Percentiles rank a stretch among this genome's conserved stretches.
Evolutionary conservation across 2,113 vertebrate genomes (phyloP).

Genomic region (Austrofundulus limnaeus): DNA sequence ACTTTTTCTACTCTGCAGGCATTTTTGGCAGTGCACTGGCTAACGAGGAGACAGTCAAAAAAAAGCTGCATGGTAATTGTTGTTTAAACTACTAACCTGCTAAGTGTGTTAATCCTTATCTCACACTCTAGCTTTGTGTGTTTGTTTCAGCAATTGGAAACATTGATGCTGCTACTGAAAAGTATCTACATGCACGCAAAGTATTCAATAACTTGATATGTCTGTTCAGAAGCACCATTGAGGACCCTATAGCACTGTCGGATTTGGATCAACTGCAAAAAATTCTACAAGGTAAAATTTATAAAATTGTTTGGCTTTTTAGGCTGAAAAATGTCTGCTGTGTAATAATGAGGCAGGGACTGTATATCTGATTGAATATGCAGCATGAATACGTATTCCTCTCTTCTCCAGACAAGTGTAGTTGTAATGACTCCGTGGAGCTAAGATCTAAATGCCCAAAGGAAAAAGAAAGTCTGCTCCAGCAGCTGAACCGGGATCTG

Average conservation of each 20-base stretch:
- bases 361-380: neutral
- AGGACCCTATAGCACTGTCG: slow-evolving; percentile 7
- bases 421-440: neutral
- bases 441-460: slow-evolving; percentile 13
- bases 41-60: slow-evolving; percentile 4
- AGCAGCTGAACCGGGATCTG: slow-evolving; percentile 35
- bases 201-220: slow-evolving; percentile 13
- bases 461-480: slow-evolving; percentile 4
- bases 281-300: slow-evolving; percentile 38
- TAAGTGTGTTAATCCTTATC: neutral
- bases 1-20: slow-evolving; percentile 30
- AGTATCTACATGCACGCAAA: slow-evolving; percentile 32
- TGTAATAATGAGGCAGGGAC: neutral
- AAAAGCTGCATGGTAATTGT: slow-evolving; percentile 54
- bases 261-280: slow-evolving; percentile 38
- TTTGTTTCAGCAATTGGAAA: slow-evolving; percentile 28
- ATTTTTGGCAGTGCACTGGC: slow-evolving; percentile 54
- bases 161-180: neutral
- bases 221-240: slow-evolving; percentile 17
- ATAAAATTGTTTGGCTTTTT: too few species aligned
- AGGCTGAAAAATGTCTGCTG: too few species aligned
- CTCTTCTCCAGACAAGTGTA: slow-evolving; percentile 33
- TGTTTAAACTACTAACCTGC: neutral
- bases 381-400: neutral
- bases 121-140: neutral